Evolutionary conservation across 2,888 invertebrate species (phyloP).

Genomic region (Scaptomyza cyrtandrae): DNA sequence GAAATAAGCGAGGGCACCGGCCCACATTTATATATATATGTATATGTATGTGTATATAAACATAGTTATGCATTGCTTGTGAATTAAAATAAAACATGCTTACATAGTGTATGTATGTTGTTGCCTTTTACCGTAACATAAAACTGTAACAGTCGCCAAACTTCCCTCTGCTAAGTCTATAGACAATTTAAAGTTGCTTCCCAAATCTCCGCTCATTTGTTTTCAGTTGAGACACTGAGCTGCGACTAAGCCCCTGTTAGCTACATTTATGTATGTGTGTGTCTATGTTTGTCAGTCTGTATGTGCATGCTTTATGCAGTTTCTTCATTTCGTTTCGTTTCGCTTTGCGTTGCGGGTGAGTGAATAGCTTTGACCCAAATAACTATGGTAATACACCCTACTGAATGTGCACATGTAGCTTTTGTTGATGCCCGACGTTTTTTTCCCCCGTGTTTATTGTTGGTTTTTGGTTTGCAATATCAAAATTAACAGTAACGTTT

Average conservation of each 20-base stretch:
- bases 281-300: slow-evolving; percentile 28
- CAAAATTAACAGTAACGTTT: slow-evolving; percentile 30
- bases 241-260: slow-evolving; percentile 60
- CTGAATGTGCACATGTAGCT: slow-evolving; percentile 55
- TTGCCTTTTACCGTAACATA: slow-evolving; percentile 21
- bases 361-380: slow-evolving; percentile 84
- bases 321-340: slow-evolving; percentile 69
- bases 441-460: slow-evolving; percentile 16
- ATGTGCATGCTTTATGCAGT: slow-evolving; percentile 69
- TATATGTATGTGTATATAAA: not conserved
- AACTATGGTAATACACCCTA: slow-evolving; percentile 68
- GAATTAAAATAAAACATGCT: slow-evolving; percentile 41
- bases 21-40: slow-evolving; percentile 24
- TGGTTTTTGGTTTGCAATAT: slow-evolving; percentile 21
- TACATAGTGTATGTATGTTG: slow-evolving; percentile 6
- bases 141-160: slow-evolving; percentile 20
- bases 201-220: slow-evolving; percentile 45
- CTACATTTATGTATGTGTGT: slow-evolving; percentile 47
- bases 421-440: slow-evolving; percentile 45
- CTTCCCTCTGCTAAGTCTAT: slow-evolving; percentile 24
- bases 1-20: slow-evolving; percentile 51
- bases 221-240: slow-evolving; percentile 43
- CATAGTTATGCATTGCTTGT: slow-evolving; percentile 41
- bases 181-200: slow-evolving; percentile 42
- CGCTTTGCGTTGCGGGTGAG: slow-evolving; percentile 74